Evolutionary conservation across 2,113 vertebrate genomes (phyloP).

Genomic region (Odobenus rosmarus): DNA sequence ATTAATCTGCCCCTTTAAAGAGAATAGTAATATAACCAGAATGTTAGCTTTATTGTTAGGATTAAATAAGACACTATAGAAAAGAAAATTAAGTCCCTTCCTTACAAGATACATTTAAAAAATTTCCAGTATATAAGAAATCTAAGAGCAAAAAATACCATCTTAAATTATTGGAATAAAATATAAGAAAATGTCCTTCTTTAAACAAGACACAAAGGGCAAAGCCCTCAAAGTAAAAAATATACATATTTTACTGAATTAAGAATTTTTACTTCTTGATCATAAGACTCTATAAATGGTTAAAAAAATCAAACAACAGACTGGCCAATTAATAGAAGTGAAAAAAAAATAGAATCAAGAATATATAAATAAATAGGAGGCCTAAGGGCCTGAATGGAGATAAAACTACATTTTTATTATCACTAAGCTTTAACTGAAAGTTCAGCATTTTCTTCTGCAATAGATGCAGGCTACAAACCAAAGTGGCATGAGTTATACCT

Average conservation of each 20-base stretch:
- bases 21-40: background rate
- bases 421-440: background rate
- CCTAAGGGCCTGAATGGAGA: background rate
- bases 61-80: background rate
- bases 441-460: conserved; percentile 1
- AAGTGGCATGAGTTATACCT: background rate
- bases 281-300: background rate
- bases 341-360: background rate
- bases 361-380: background rate
- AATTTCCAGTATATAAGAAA: background rate
- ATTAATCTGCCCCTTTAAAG: background rate
- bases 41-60: background rate
- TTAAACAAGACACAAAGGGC: background rate
- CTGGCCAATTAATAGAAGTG: background rate
- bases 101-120: background rate
- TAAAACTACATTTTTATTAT: conserved; percentile 10
- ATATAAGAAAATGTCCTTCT: background rate
- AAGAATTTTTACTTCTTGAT: background rate
- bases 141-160: background rate
- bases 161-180: conserved; percentile 21
- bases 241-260: background rate
- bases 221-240: background rate
- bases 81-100: background rate
- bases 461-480: background rate
- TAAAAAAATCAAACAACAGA: background rate